Base-by-base conservation (phyloP, 2,113 vertebrate species). In the Bufo bufo region DNA sequence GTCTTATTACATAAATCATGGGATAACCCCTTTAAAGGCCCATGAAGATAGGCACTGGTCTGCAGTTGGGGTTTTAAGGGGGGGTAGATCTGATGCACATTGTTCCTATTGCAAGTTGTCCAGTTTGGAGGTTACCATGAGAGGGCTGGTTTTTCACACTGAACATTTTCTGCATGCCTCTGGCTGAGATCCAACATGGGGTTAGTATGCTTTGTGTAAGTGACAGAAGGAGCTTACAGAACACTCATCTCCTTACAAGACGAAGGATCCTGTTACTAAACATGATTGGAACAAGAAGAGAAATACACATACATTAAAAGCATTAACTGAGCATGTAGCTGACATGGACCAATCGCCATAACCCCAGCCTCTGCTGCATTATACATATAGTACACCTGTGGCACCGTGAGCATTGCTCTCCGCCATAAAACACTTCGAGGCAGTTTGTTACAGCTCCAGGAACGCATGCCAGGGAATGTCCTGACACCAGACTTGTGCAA, bases 401-500 rank as follows among this genome's bases (percentile, higher is more conserved):
- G 52, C 52, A 56, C 50, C 14, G 50, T 0, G 11, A 54, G 52
- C n/a, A 79, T 79, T 16, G 20, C 49, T 33, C 52, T 33, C 58
- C 19, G n/a, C 20, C 11, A 54, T 20, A 47, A 23, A 84, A 14
- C 65, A 71, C n/a, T 10, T 0, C 54, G 49, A 66, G 13, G 20
- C 65, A 10, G n/a, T 14, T 13, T 74, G 47, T 66, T 50, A 71
- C 52, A 45, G 50, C 50, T 71, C 7, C 49, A 69, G 20, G 8
- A 45, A 84, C 17, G 81, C 50, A 6, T 84, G 49, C 47, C 82
- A 84, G 65, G 13, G 52, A 71, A 72, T 72, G n/a, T 72, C 74
- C 82, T 43, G 54, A 82, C 59, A 65, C 59, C 11, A n/a, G 19
- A 74, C 82, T 74, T 72, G 82, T 84, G n/a, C 50, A 84, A 84